These are phyloP conservation scores for Larimichthys crocea DNA, from an alignment of 2,113 vertebrate genomes.

Conservation along the genomic window DNA sequence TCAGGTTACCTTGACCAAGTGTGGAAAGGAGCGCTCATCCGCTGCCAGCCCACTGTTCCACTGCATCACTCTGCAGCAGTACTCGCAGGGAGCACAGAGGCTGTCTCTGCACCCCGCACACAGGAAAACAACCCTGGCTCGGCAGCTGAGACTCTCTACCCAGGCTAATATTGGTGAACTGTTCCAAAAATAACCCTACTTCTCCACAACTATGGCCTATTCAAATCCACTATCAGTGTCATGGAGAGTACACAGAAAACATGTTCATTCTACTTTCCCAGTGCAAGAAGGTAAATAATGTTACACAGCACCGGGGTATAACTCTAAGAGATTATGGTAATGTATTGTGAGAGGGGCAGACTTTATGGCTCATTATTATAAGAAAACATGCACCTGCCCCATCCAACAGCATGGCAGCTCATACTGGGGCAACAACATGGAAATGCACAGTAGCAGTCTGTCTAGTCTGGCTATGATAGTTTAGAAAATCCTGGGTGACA, in stretches of 20 bases:
- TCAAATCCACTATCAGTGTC: conserved; percentile 24
- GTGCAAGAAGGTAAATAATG: background rate
- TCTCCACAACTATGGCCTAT: conserved; percentile 21
- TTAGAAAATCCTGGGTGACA: conserved; percentile 48
- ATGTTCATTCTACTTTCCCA: background rate
- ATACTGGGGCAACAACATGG: conserved; percentile 1
- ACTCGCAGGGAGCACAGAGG: conserved; percentile 52
- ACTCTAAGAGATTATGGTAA: background rate
- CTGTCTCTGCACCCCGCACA: conserved; percentile 58
- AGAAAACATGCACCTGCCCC: conserved; percentile 51
- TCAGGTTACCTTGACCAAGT: conserved; percentile 72
- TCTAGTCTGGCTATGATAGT: conserved; percentile 14
- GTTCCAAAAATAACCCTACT: conserved; percentile 62
- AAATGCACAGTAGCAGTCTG: background rate
- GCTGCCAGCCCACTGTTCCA: conserved; percentile 64
- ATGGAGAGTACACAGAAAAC: conserved; percentile 25
- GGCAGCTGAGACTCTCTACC: conserved; percentile 54
- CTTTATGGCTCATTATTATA: conserved; percentile 31
- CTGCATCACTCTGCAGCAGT: conserved; percentile 84
- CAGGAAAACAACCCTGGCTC: conserved; percentile 65
- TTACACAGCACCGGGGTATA: background rate
- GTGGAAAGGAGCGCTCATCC: conserved; percentile 63
- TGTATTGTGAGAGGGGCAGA: background rate
- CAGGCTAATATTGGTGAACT: conserved; percentile 52
- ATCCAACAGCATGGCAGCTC: conserved; percentile 10